Base-by-base conservation (phyloP, 1,140 invertebrate species). In the Pinna nobilis region DNA sequence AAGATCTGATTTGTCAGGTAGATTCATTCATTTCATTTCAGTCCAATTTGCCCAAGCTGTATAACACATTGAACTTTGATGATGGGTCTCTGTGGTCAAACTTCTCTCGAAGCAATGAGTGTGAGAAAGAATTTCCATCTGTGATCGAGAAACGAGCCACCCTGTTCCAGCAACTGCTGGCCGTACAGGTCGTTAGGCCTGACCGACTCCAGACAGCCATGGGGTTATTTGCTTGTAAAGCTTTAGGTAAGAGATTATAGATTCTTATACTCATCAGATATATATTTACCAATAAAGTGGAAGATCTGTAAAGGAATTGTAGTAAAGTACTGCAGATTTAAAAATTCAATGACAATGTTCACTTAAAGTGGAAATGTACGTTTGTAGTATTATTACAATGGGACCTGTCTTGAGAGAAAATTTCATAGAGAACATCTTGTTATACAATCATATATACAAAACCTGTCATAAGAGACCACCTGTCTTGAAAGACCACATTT, bases 131-230 rank as follows among this genome's bases (percentile, higher is more conserved):
- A 33, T 87, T 93, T 35, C 92, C 93, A 51, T 79, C 82, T 28
- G 89, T 88, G 9, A 85, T 92, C 0, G 88, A 91, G 32, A 90
- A 90, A 47, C 91, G 90, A 50, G 78, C 95, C 3, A 92, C 92
- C 0, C 88, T 91, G n/a, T 97, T 98, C 85, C 94, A 98, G 85
- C 93, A 94, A 82, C 89, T 97, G n/a, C 87, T 98, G 1, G 82
- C 95, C 0, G 90, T 96, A 15, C 95, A 97, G 90, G 92, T 94
- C 1, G 89, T 96, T 6, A 91, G 95, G 68, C 95, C 96, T 1
- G 96, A 98, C 87, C 88, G 95, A 51, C 88, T 97, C 11, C 91
- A 94, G 51, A 92, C 92, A 7, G 92, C 93, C 20, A 91, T 97
- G 83, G 90, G 90, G 0, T 90, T 92, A 60, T 95, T 95, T 87